Percentiles rank a stretch among this genome's conserved stretches.
These are phyloP conservation scores for Dromius quadrimaculatus DNA, from an alignment of 2,888 invertebrate species.

Conservation along the genomic window DNA sequence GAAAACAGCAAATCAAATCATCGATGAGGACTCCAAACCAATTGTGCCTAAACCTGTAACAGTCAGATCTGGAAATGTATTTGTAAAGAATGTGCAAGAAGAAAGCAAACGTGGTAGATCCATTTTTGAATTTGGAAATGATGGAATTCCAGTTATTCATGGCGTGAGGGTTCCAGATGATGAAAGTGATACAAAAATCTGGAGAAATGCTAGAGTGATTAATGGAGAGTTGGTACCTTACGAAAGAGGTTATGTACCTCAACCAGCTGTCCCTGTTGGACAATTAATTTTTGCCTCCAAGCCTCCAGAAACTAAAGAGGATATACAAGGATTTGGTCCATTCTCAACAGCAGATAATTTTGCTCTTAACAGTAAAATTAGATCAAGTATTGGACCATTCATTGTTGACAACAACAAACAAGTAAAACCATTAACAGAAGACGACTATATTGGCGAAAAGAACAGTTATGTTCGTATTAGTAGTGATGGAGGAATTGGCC, in stretches of 20 bases:
- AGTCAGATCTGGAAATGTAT: constrained; percentile 75
- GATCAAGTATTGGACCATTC: constrained; percentile 69
- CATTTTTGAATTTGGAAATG: constrained; percentile 74
- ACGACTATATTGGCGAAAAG: constrained; percentile 56
- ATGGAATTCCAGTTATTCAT: constrained; percentile 84
- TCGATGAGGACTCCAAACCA: constrained; percentile 60
- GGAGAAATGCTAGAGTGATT: constrained; percentile 90
- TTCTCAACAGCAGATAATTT: constrained; percentile 75
- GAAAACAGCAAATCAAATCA: constrained; percentile 58
- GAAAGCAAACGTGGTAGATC: constrained; percentile 76
- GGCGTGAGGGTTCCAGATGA: constrained; percentile 88
- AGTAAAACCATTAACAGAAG: constrained; percentile 50
- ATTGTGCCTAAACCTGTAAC: constrained; percentile 78
- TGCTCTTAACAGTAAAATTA: constrained; percentile 27
- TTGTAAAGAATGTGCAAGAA: constrained; percentile 66
- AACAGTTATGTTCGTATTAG: constrained; percentile 55
- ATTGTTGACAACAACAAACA: constrained; percentile 71
- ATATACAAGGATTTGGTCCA: constrained; percentile 68
- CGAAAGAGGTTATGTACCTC: constrained; percentile 76
- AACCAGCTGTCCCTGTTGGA: constrained; percentile 72
- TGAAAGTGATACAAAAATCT: constrained; percentile 81
- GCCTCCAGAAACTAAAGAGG: constrained; percentile 42
- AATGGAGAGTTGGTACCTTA: constrained; percentile 85
- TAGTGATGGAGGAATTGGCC: constrained; percentile 69
- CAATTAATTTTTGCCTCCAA: constrained; percentile 69